Evolutionary conservation across 2,113 vertebrate genomes (phyloP).

Genomic region (Chiloscyllium plagiosum): DNA sequence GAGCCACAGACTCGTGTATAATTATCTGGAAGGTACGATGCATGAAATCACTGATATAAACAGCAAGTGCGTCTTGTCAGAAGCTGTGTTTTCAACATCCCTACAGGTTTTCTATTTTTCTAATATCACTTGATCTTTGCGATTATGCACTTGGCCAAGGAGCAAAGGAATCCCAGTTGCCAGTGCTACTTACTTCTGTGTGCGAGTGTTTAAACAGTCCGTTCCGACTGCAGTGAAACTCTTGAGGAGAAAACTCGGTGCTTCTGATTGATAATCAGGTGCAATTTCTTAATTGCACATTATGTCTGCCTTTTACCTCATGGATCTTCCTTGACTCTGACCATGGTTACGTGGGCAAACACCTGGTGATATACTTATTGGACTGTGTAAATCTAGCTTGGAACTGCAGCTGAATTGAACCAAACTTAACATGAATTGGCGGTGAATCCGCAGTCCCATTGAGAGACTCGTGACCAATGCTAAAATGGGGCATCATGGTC

Average conservation of each 20-base stretch:
- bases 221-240: background rate
- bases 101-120: background rate
- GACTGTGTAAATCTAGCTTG: background rate
- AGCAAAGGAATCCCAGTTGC: background rate
- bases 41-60: background rate
- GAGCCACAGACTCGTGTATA: constrained; percentile 78
- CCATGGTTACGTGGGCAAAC: background rate
- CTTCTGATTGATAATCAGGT: background rate
- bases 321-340: background rate
- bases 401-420: background rate
- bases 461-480: background rate
- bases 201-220: background rate
- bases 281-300: background rate
- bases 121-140: background rate
- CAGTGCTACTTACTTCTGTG: background rate
- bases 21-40: constrained; percentile 74
- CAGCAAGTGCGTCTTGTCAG: no score
- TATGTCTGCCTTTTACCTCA: background rate
- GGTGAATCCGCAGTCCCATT: background rate
- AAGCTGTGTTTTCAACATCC: background rate
- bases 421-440: background rate
- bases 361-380: background rate
- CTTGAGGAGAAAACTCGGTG: background rate
- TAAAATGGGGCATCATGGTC: no score
- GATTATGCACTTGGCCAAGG: background rate